Evolutionary conservation across 2,888 invertebrate genomes (phyloP).

Genomic region (Cheilosia scutellata): DNA sequence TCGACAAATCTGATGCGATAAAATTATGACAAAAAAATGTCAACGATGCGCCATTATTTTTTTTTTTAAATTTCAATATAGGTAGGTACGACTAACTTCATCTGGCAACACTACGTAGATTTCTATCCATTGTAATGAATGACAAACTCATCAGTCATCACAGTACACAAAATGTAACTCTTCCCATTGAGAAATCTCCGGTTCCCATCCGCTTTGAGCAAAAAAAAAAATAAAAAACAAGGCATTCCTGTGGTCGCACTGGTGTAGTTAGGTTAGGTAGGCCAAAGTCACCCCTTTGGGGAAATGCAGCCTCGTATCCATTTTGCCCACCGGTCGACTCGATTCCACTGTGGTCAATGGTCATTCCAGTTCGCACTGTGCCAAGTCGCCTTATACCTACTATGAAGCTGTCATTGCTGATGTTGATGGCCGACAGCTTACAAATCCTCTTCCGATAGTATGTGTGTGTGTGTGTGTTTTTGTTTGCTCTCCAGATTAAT

Average conservation of each 20-base stretch:
- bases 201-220: slow-evolving; percentile 39
- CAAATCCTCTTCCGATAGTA: neutral
- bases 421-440: neutral
- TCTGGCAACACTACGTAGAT: slow-evolving; percentile 2
- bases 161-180: neutral
- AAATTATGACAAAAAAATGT: too few relatives aligned
- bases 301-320: slow-evolving; percentile 5
- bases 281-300: neutral
- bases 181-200: slow-evolving; percentile 31
- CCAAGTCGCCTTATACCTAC: neutral
- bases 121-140: slow-evolving; percentile 9
- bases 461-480: neutral
- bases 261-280: neutral
- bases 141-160: slow-evolving; percentile 35
- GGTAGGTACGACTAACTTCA: neutral
- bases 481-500: slow-evolving; percentile 16
- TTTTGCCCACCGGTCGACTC: neutral
- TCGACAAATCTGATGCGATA: too few relatives aligned
- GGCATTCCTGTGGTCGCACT: slow-evolving; percentile 37
- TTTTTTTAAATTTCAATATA: too few relatives aligned
- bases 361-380: slow-evolving; percentile 5
- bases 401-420: neutral
- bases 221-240: neutral
- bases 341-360: slow-evolving; percentile 8
- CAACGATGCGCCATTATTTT: too few relatives aligned